Evolutionary conservation across 2,113 vertebrate species (phyloP).

Genomic region (Percopsis transmontana): DNA sequence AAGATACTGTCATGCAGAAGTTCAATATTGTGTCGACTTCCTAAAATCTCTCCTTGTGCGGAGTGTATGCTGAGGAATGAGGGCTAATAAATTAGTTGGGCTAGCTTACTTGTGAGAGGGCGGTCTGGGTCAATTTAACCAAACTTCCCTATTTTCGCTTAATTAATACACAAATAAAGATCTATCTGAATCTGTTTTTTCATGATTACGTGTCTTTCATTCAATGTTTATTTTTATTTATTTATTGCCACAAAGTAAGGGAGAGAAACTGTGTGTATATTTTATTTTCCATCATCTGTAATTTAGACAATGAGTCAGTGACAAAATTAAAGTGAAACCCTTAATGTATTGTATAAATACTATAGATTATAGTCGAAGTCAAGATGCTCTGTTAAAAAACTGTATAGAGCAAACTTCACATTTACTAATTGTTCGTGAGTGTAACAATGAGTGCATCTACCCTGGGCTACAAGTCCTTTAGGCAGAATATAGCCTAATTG

Average conservation of each 20-base stretch:
- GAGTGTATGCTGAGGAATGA: background rate
- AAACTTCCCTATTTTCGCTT: too few species aligned
- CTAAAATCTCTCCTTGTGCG: conserved; percentile 1
- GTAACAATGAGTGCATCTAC: background rate
- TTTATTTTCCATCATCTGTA: background rate
- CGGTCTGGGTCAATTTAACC: conserved; percentile 28
- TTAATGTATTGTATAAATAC: too few species aligned
- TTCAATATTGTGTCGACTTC: background rate
- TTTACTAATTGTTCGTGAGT: conserved; percentile 9
- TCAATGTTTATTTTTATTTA: too few species aligned
- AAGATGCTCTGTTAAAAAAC: background rate
- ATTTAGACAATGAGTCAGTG: background rate
- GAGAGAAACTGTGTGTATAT: too few species aligned
- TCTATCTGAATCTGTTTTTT: background rate
- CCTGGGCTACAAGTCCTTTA: background rate
- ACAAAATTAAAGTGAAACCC: background rate
- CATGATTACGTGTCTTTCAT: background rate
- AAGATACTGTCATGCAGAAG: conserved; percentile 6
- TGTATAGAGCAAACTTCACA: background rate
- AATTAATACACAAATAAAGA: background rate
- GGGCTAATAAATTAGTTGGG: background rate
- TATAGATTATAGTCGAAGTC: background rate
- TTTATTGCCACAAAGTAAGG: too few species aligned
- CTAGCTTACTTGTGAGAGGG: conserved; percentile 24
- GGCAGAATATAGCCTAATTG: background rate